Conservation (phyloP, 2,797 vertebrate genomes). For the Lepus townsendii region DNA sequence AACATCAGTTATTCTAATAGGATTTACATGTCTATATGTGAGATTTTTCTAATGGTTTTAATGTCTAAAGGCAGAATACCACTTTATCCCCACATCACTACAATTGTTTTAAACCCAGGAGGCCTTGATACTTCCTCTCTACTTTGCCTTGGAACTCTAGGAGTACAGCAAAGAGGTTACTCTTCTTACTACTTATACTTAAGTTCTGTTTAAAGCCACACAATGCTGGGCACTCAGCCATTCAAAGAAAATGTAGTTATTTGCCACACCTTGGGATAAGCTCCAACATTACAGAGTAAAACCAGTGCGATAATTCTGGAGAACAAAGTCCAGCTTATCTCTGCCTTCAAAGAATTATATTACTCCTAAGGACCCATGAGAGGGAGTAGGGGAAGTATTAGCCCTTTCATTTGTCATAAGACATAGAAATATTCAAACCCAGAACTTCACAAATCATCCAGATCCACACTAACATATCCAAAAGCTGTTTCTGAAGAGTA, state of each 20-base stretch:
- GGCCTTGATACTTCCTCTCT: not conserved
- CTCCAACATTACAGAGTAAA: slow-evolving; percentile 26
- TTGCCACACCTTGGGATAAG: not conserved
- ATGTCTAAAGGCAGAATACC: slow-evolving; percentile 27
- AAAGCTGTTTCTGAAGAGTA: not conserved
- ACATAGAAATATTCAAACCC: not conserved
- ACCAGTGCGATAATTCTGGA: not conserved
- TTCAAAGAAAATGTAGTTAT: slow-evolving; percentile 7
- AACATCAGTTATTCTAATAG: slow-evolving; percentile 21
- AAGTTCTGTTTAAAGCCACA: slow-evolving; percentile 32
- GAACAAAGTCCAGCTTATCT: not conserved
- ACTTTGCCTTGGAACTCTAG: not conserved
- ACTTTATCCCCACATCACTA: not conserved
- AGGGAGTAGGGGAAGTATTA: not conserved
- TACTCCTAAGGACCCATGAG: not conserved
- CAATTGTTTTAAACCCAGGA: slow-evolving; percentile 8
- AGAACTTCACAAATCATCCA: slow-evolving; percentile 28
- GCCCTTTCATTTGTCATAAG: not conserved
- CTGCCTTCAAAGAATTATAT: not conserved
- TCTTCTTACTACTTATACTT: not conserved
- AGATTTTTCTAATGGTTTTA: slow-evolving; percentile 19
- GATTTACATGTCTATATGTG: not conserved
- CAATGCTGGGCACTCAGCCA: slow-evolving; percentile 22
- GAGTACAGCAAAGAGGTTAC: not conserved
- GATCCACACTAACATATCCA: not conserved